These are phyloP conservation scores for Sturmia bella DNA, from an alignment of 2,888 invertebrate genomes.

Conservation along the genomic window DNA sequence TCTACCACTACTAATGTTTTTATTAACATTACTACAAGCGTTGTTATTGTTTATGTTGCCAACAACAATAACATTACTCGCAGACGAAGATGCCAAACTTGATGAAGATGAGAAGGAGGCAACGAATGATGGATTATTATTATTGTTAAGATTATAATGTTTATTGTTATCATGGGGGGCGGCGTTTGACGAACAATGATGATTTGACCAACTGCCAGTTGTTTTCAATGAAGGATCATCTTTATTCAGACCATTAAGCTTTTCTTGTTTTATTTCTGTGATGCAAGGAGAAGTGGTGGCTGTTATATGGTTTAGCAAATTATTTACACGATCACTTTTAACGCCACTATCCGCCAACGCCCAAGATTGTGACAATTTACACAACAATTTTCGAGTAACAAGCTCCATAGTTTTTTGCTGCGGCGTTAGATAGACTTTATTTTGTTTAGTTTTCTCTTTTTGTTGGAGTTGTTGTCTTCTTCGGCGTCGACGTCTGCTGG, in stretches of 20 bases:
- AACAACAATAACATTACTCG: conserved; percentile 32
- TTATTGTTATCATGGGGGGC: conserved; percentile 74
- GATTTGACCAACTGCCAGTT: conserved; percentile 68
- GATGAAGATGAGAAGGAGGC: conserved; percentile 57
- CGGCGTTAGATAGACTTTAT: conserved; percentile 69
- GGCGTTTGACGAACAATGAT: conserved; percentile 54
- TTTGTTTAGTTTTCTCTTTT: conserved; percentile 73
- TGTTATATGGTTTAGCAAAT: conserved; percentile 61
- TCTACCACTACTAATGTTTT: conserved; percentile 75
- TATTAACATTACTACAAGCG: conserved; percentile 73
- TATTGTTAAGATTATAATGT: conserved; percentile 75
- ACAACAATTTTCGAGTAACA: conserved; percentile 74
- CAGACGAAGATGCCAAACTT: conserved; percentile 19
- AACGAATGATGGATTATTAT: conserved; percentile 66
- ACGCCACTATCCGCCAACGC: conserved; percentile 40
- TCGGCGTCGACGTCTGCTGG: conserved; percentile 56
- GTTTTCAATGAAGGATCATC: conserved; percentile 49
- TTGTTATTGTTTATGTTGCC: conserved; percentile 67
- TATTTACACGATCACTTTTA: conserved; percentile 60
- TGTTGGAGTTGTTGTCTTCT: conserved; percentile 73
- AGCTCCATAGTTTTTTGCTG: conserved; percentile 69
- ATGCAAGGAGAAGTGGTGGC: conserved; percentile 54
- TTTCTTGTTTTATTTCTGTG: conserved; percentile 75
- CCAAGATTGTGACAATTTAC: conserved; percentile 75
- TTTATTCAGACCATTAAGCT: conserved; percentile 71